Percentiles rank a stretch among this genome's conserved stretches.
Conservation (phyloP, 2,888 invertebrate species). For the Elysia crispata region DNA sequence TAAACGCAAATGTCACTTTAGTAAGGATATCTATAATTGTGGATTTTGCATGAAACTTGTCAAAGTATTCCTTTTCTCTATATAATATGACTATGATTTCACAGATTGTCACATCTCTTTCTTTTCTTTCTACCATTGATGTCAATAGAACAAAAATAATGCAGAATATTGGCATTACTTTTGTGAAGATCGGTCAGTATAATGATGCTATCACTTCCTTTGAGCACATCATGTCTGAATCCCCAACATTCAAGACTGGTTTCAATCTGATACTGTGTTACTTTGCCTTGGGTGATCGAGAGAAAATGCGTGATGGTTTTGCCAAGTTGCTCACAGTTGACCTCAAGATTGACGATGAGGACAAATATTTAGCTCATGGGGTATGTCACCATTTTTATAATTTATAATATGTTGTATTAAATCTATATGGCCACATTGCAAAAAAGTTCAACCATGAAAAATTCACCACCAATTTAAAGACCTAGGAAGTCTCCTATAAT, state of each 20-base stretch:
- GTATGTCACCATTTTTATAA: slow-evolving; percentile 67
- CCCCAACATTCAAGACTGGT: slow-evolving; percentile 92
- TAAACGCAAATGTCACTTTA: too few relatives aligned
- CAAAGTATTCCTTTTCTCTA: too few relatives aligned
- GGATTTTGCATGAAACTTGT: too few relatives aligned
- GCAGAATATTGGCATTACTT: slow-evolving; percentile 96
- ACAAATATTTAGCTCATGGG: slow-evolving; percentile 81
- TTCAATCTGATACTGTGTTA: slow-evolving; percentile 87
- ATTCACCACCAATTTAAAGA: too few relatives aligned
- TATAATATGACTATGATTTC: too few relatives aligned
- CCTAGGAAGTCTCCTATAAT: too few relatives aligned
- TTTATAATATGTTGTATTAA: too few relatives aligned
- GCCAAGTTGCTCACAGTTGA: slow-evolving; percentile 92
- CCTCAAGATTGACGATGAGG: slow-evolving; percentile 86
- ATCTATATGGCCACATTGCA: too few relatives aligned
- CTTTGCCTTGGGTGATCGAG: slow-evolving; percentile 85
- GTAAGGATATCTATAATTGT: too few relatives aligned
- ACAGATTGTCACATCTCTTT: too few relatives aligned
- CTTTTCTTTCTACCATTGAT: too few relatives aligned
- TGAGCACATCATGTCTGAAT: slow-evolving; percentile 98
- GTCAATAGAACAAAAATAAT: slow-evolving; percentile 91
- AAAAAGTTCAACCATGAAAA: too few relatives aligned
- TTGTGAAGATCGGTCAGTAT: slow-evolving; percentile 97
- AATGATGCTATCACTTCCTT: slow-evolving; percentile 97
- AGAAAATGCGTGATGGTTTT: slow-evolving; percentile 95